Percentiles rank a stretch among this genome's conserved stretches.
Conservation (phyloP, 2,797 vertebrate species). For the Octomys mimax region DNA sequence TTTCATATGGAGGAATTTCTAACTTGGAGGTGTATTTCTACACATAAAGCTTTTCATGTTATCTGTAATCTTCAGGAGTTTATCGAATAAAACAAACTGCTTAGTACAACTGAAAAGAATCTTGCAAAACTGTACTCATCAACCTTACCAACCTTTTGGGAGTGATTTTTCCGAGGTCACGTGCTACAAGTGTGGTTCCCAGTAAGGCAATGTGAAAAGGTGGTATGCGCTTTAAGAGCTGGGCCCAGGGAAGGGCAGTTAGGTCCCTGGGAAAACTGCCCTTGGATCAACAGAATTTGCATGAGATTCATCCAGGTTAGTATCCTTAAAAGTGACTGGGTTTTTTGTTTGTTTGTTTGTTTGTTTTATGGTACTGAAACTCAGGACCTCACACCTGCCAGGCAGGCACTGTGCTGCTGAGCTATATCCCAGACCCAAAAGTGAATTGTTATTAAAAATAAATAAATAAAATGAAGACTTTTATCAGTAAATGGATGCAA, state of each 20-base stretch:
- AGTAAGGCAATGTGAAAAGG: background rate
- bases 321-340: background rate
- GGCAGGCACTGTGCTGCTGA: too few species aligned
- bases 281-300: background rate
- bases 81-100: conserved; percentile 52
- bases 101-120: conserved; percentile 43
- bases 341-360: too few species aligned
- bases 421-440: too few species aligned
- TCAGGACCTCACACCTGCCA: too few species aligned
- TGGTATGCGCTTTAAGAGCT: background rate
- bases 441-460: too few species aligned
- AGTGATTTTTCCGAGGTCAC: background rate
- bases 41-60: conserved; percentile 20
- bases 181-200: background rate
- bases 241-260: background rate
- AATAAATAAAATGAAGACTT: too few species aligned
- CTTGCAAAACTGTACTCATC: conserved; percentile 25
- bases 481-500: too few species aligned
- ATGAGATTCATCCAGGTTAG: too few species aligned
- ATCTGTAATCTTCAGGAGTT: background rate
- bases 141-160: background rate
- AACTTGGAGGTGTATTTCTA: conserved; percentile 26
- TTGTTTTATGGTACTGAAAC: too few species aligned
- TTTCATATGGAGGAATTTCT: conserved; percentile 28
- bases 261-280: background rate